phyloP scores from a whole-genome alignment of 2,888 invertebrate species.

The Smittia sp. region DNA sequence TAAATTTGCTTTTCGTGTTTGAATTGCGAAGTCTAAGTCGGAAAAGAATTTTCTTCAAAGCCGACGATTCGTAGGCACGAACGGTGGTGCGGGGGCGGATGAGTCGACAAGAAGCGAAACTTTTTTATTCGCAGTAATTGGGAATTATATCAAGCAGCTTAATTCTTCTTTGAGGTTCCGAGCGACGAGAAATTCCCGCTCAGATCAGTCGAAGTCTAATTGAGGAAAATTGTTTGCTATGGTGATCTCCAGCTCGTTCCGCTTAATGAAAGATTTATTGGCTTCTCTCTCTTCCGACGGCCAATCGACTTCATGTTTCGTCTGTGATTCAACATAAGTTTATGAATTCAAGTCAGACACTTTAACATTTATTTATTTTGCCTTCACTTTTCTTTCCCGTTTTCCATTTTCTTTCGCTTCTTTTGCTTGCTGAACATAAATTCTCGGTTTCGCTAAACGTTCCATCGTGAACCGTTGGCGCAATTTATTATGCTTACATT shows the following conservation, averaged over 20 bases:
- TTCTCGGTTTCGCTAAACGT: slow-evolving; percentile 11
- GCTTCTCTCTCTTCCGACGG: background rate
- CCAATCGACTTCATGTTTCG: background rate
- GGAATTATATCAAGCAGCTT: background rate
- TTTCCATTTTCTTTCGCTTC: background rate
- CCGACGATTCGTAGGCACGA: too few relatives aligned
- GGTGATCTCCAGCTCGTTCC: background rate
- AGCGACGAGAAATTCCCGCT: background rate
- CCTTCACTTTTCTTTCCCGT: background rate
- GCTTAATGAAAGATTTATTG: slow-evolving; percentile 8
- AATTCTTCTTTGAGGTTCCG: background rate
- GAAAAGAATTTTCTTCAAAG: background rate
- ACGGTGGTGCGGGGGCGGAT: background rate
- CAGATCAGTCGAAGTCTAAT: background rate
- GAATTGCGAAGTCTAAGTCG: background rate
- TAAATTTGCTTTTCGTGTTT: background rate
- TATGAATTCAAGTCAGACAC: slow-evolving; percentile 9
- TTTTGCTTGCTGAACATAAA: background rate
- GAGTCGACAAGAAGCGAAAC: background rate
- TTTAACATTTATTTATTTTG: background rate
- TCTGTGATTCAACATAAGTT: background rate
- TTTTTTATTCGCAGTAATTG: background rate
- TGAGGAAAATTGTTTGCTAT: background rate
- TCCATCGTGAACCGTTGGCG: slow-evolving; percentile 12
- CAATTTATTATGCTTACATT: slow-evolving; percentile 23